Conservation (phyloP, 2,113 vertebrate genomes). For the Equus quagga region DNA sequence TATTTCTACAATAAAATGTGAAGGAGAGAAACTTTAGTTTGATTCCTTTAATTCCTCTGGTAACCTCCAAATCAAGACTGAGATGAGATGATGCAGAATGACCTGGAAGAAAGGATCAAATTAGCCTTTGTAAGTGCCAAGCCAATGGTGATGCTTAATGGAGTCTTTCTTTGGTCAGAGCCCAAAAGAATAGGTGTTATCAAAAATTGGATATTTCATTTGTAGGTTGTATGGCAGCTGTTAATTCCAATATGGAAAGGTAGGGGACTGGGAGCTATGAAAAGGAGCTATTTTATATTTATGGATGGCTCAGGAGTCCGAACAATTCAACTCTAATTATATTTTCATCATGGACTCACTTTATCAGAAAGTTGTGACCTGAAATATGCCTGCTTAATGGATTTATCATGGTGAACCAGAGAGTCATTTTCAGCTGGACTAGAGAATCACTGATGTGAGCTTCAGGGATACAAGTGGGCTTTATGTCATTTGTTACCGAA, state of each 20-base stretch:
- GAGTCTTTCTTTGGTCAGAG: neutral
- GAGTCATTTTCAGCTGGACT: constrained; percentile 52
- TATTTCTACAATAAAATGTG: neutral
- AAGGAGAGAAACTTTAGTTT: neutral
- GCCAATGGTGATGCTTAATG: neutral
- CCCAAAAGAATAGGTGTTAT: neutral
- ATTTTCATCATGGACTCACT: constrained; percentile 69
- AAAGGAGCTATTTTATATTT: constrained; percentile 62
- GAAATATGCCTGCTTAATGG: constrained; percentile 60
- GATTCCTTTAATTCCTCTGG: neutral
- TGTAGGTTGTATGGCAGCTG: neutral
- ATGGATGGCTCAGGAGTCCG: constrained; percentile 49
- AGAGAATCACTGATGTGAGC: constrained; percentile 50
- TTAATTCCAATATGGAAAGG: constrained; percentile 50
- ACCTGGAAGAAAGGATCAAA: neutral
- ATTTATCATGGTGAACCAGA: constrained; percentile 57
- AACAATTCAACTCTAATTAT: constrained; percentile 72
- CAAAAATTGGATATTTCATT: neutral
- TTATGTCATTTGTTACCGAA: constrained; percentile 50
- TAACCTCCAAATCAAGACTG: neutral
- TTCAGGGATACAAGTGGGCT: constrained; percentile 48
- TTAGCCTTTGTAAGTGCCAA: neutral
- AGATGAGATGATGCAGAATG: neutral
- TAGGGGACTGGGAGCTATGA: neutral
- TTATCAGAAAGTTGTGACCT: constrained; percentile 66